Base-by-base conservation (phyloP, 2,888 invertebrate species). In the Limnephilus marmoratus region DNA sequence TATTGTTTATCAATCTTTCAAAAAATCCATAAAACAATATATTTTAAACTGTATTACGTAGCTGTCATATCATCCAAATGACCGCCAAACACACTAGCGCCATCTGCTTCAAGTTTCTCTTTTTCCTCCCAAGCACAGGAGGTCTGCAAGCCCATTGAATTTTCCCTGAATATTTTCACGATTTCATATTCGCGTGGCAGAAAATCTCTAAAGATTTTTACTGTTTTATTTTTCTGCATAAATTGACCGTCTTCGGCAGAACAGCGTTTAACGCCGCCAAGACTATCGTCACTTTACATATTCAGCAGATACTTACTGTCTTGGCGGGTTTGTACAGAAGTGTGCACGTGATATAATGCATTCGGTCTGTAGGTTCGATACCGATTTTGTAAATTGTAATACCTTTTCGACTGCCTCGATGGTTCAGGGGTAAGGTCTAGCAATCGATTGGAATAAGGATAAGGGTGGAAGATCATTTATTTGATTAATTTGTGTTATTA, bases 221-320 rank as follows among this genome's bases (percentile, higher is more conserved):
- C 24, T 31, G 3, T 37, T 83, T 83, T 83, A 83, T 83, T 83
- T 34, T 83, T 37, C 83, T 37, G 83, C 37, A 83, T 83, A 83
- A 37, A 24, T 83, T 83, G 5, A 37, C 83, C 24, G 37, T 24
- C 83, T 34, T 41, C 2, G 24, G 83, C 83, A 83, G 18, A 24
- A 41, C 24, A 34, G 15, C 37, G 83, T 13, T 83, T 37, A 83
- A 24, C 37, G 37, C 83, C 37, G 31, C 18, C 18, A 24, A 34
- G 37, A 83, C 83, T 24, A 83, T 83, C 83, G 15, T 24, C 13
- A 83, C n/a, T 68, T n/a, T n/a, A 24, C 68, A 68, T 68, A 68
- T 68, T 68, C 24, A 9, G 24, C 68, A 68, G 68, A 9, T 68
- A 68, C 24, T 68, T 68, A 68, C 24, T 68, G 68, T n/a, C 68